Base-by-base conservation (phyloP, 2,888 invertebrate species). In the Cantharis lateralis region DNA sequence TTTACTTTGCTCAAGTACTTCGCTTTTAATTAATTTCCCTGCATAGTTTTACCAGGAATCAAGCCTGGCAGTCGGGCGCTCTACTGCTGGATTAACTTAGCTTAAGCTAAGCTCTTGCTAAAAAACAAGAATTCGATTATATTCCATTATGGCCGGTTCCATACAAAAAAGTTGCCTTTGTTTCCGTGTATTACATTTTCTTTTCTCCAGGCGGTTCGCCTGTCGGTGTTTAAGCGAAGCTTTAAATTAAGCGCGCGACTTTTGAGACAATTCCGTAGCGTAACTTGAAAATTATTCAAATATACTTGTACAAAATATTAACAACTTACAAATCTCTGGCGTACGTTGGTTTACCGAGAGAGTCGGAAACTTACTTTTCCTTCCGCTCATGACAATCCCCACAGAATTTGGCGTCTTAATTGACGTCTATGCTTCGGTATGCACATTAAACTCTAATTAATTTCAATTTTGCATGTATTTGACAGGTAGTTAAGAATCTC, bases 381-480 rank as follows among this genome's bases (percentile, higher is more conserved):
- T 73, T 68, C 61, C 73, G 68, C 61, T 62, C 68, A 62, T 62
- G 73, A 62, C 68, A 73, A 73, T 73, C 73, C 72, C 68, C 26
- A 13, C 18, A 68, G 73, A 62, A 62, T 73, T 73, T 69, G 24
- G 62, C 20, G 62, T 73, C 73, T 68, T 73, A 74, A 74, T 74
- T 74, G 69, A 74, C 73, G 73, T 70, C 74, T 70, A 62, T 70
- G 20, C 74, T 70, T 62, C 62, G 69, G 62, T 48, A 62, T 70
- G 62, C 62, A 63, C 74, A 74, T 74, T 74, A 74, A 70, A 74
- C 70, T 70, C 70, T 74, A 74, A 74, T 74, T 74, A 74, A 74
- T 74, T 74, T 74, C 62, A 74, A 74, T 74, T 74, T 70, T 26
- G 63, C 18, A 32, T 71, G 75, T 15, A 48, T 75, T 68, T 70